phyloP scores from a whole-genome alignment of 2,888 invertebrate genomes.

The Heliothis peltigera region DNA sequence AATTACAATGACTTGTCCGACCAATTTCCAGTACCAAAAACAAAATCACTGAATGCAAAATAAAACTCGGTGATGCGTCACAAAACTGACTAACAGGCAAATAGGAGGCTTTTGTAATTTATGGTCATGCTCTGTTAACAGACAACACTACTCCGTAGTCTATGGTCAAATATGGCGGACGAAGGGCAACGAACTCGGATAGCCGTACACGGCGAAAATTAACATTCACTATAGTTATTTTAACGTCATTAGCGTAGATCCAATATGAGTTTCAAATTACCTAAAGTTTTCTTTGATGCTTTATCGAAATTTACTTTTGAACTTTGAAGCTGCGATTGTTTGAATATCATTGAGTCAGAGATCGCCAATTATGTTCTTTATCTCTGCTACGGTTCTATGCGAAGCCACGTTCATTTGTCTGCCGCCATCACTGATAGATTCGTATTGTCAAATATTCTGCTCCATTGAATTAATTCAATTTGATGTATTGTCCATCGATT shows the following conservation, averaged over 20 bases:
- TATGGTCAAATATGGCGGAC: conserved; percentile 79
- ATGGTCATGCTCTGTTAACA: conserved; percentile 83
- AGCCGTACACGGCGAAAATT: conserved; percentile 75
- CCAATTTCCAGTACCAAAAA: conserved; percentile 45
- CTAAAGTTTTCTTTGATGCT: conserved; percentile 35
- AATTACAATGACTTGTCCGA: conserved; percentile 23
- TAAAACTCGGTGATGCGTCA: conserved; percentile 75
- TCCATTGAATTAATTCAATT: conserved; percentile 45
- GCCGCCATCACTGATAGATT: conserved; percentile 21
- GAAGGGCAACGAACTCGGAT: conserved; percentile 74
- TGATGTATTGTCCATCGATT: conserved; percentile 41
- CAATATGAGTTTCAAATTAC: conserved; percentile 54
- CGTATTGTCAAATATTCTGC: conserved; percentile 40
- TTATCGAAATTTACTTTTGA: conserved; percentile 31
- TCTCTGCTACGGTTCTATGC: conserved; percentile 9
- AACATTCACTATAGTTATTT: conserved; percentile 75
- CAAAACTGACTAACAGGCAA: conserved; percentile 73
- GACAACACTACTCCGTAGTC: conserved; percentile 71
- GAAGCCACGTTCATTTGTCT: conserved; percentile 16
- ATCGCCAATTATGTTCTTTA: conserved; percentile 32
- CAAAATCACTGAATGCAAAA: conserved; percentile 65
- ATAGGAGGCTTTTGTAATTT: conserved; percentile 76
- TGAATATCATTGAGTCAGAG: conserved; percentile 19
- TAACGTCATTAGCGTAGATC: conserved; percentile 68
- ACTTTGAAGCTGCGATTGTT: conserved; percentile 12